phyloP scores from a whole-genome alignment of 2,113 vertebrate species.

The Chlamydotis undulata region DNA sequence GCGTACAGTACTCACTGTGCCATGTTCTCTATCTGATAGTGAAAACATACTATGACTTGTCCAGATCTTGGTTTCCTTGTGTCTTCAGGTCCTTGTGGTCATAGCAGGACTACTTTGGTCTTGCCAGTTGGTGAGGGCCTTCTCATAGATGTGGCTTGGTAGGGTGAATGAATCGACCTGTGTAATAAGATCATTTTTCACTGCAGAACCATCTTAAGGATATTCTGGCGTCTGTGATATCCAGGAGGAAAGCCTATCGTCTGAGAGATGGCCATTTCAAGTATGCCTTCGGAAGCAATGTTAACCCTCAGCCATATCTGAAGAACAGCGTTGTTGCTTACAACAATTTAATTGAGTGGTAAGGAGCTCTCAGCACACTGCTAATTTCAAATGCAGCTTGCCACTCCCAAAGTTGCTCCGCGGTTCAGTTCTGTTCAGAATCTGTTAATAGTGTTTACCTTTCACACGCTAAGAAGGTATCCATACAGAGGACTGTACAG shows the following conservation, averaged over 20 bases:
- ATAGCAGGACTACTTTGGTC: not conserved
- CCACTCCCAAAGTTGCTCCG: not conserved
- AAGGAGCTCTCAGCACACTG: not conserved
- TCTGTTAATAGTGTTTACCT: not conserved
- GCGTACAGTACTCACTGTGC: not conserved
- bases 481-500: not conserved
- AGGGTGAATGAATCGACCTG: not conserved
- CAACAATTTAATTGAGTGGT: constrained; percentile 89
- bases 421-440: not conserved
- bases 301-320: constrained; percentile 92
- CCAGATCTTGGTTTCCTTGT: not conserved
- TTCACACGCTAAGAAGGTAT: not conserved
- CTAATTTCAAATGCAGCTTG: not conserved
- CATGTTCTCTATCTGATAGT: not conserved
- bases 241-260: constrained; percentile 90
- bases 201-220: constrained; percentile 95
- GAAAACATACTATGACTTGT: not conserved
- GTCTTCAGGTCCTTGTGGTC: not conserved
- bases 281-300: constrained; percentile 91
- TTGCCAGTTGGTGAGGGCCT: not conserved
- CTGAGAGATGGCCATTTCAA: constrained; percentile 92
- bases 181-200: not conserved
- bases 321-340: constrained; percentile 94
- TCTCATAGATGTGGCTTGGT: not conserved
- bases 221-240: constrained; percentile 90